Conservation (phyloP, 2,797 vertebrate genomes). For the Pelobates cultripes region DNA sequence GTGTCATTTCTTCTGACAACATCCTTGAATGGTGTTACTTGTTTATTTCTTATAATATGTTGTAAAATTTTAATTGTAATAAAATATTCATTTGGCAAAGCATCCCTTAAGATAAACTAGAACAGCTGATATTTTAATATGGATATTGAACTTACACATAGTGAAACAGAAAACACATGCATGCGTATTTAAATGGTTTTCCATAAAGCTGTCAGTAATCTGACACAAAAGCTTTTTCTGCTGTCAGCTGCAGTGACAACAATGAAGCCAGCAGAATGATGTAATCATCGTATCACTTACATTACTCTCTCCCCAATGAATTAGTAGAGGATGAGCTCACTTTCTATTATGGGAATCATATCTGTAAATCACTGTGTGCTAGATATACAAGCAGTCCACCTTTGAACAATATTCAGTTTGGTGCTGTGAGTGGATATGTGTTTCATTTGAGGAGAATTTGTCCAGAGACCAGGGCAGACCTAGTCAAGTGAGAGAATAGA, state of each 20-base stretch:
- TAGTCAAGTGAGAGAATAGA: slow-evolving; percentile 55
- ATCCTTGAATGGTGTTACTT: too few species aligned
- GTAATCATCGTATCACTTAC: slow-evolving; percentile 93
- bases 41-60: background rate
- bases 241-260: slow-evolving; percentile 77
- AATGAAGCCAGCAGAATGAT: slow-evolving; percentile 87
- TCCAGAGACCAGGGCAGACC: slow-evolving; percentile 36
- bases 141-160: background rate
- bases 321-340: slow-evolving; percentile 88
- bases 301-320: slow-evolving; percentile 82
- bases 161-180: slow-evolving; percentile 10
- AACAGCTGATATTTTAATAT: background rate
- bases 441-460: slow-evolving; percentile 41
- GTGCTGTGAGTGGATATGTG: slow-evolving; percentile 19
- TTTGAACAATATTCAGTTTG: slow-evolving; percentile 36
- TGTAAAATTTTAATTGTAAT: background rate
- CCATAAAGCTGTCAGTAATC: slow-evolving; percentile 50
- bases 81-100: too few species aligned
- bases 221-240: slow-evolving; percentile 66
- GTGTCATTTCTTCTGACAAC: too few species aligned
- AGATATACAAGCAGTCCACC: slow-evolving; percentile 58
- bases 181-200: slow-evolving; percentile 38
- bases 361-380: slow-evolving; percentile 78
- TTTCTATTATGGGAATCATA: slow-evolving; percentile 81
- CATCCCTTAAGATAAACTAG: background rate